These are phyloP conservation scores for Falcunculus frontatus DNA, from an alignment of 2,113 vertebrate genomes.

Conservation along the genomic window DNA sequence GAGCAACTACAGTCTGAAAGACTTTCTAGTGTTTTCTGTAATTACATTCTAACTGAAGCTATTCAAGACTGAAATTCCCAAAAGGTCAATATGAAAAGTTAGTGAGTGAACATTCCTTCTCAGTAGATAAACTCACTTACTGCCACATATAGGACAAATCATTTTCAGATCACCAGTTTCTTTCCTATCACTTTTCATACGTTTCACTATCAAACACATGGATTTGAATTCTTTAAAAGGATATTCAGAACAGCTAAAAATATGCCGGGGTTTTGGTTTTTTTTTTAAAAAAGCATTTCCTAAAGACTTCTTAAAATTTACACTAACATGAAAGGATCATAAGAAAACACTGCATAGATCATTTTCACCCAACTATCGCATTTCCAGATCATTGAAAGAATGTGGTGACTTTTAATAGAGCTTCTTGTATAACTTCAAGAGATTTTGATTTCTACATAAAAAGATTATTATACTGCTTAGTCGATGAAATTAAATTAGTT, in stretches of 20 bases:
- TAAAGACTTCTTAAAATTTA: not conserved
- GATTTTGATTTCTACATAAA: not conserved
- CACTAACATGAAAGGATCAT: not conserved
- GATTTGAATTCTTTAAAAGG: not conserved
- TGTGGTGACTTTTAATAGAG: not conserved
- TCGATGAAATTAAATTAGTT: not conserved
- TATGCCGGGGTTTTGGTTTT: accelerated
- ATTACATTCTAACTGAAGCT: not conserved
- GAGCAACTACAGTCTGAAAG: not conserved
- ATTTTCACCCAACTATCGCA: not conserved
- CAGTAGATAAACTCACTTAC: not conserved
- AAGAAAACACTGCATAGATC: not conserved
- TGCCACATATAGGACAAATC: not conserved
- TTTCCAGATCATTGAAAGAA: not conserved
- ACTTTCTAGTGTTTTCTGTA: not conserved
- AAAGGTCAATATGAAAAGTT: not conserved
- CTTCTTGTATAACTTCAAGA: not conserved
- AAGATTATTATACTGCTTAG: not conserved
- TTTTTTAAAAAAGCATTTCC: not conserved
- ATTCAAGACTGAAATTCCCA: not conserved
- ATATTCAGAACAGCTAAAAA: not conserved
- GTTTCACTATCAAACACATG: not conserved
- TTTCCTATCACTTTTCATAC: not conserved
- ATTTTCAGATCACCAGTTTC: not conserved
- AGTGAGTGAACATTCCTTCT: not conserved